phyloP scores from a whole-genome alignment of 2,888 invertebrate genomes.

The Blastobasis adustella region DNA sequence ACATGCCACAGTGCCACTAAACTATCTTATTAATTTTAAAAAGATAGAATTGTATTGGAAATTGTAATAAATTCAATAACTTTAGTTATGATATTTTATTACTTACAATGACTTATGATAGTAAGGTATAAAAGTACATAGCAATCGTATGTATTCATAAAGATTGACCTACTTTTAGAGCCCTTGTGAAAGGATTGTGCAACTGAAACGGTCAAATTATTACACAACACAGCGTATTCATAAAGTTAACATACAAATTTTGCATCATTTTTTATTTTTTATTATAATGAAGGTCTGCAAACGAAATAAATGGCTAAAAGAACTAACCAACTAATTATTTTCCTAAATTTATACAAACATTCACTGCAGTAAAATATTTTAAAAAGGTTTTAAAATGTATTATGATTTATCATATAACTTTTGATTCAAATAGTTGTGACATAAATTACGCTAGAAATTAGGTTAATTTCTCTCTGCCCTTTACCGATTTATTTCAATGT shows the following conservation, averaged over 20 bases:
- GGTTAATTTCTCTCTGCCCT: slow-evolving; percentile 70
- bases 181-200: slow-evolving; percentile 76
- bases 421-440: slow-evolving; percentile 35
- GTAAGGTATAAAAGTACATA: slow-evolving; percentile 17
- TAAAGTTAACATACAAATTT: slow-evolving; percentile 62
- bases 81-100: too few relatives aligned
- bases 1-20: too few relatives aligned
- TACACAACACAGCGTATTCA: slow-evolving; percentile 69
- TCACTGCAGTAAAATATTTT: too few relatives aligned
- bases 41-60: too few relatives aligned
- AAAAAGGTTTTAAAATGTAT: slow-evolving; percentile 1
- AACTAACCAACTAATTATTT: too few relatives aligned
- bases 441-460: slow-evolving; percentile 30
- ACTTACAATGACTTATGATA: background rate
- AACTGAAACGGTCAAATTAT: slow-evolving; percentile 74
- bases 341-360: too few relatives aligned
- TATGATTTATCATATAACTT: slow-evolving; percentile 10
- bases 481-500: slow-evolving; percentile 75
- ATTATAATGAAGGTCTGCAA: too few relatives aligned
- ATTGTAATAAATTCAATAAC: too few relatives aligned
- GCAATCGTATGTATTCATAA: slow-evolving; percentile 49
- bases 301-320: slow-evolving; percentile 18
- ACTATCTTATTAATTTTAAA: too few relatives aligned
- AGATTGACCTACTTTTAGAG: slow-evolving; percentile 73
- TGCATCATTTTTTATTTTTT: slow-evolving; percentile 38